Conservation (phyloP, 1,140 invertebrate species). For the Bombus turneri region DNA sequence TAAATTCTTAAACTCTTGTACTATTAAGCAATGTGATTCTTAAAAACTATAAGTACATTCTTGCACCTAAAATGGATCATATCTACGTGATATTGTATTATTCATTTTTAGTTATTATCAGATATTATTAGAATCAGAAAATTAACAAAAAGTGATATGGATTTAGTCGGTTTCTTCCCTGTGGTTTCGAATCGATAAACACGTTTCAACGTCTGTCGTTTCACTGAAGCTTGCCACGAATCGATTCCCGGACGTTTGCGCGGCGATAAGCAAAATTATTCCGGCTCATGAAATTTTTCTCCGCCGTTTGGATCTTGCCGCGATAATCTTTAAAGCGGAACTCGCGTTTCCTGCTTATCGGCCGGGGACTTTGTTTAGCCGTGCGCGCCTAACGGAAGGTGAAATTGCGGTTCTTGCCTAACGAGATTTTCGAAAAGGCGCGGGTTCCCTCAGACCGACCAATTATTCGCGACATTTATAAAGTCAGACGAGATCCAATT, state of each 20-base stretch:
- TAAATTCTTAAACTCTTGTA: no score
- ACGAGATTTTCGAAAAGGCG: conserved; percentile 25
- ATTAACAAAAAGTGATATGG: neutral
- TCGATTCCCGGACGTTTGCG: conserved; percentile 15
- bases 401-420: conserved; percentile 26
- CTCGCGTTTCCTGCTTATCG: neutral
- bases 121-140: neutral
- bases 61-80: no score
- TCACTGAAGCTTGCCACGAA: neutral
- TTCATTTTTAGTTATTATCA: neutral
- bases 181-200: neutral
- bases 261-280: conserved; percentile 35
- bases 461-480: conserved; percentile 44
- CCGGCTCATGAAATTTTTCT: conserved; percentile 29
- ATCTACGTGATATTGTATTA: neutral
- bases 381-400: neutral
- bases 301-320: neutral
- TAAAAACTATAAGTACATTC: no score
- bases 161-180: neutral
- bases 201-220: conserved; percentile 15
- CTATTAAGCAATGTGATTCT: no score
- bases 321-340: conserved; percentile 20
- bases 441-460: neutral
- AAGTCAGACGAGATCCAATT: conserved; percentile 44
- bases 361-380: neutral